A percentile compares a stretch with the other conserved stretches of the same genome.
Conservation (phyloP, 2,888 invertebrate genomes). For the Mactromeris polynyma region DNA sequence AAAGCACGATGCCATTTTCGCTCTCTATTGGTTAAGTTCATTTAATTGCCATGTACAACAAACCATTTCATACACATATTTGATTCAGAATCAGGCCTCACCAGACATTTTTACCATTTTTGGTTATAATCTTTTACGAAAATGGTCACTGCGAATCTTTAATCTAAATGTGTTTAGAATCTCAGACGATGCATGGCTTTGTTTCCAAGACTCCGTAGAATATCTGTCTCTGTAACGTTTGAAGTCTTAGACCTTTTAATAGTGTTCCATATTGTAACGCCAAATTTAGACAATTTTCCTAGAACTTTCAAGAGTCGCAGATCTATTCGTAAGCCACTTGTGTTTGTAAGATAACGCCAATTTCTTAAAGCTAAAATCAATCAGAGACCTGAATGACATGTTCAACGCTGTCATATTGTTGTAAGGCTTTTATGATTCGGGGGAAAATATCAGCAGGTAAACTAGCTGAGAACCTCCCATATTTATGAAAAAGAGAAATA, state of each 20-base stretch:
- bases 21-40: too few species aligned
- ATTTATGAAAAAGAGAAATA: slow-evolving; percentile 51
- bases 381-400: slow-evolving; percentile 11
- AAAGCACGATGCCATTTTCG: too few species aligned
- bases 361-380: slow-evolving; percentile 49
- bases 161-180: too few species aligned
- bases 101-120: too few species aligned
- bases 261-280: neutral
- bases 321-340: slow-evolving; percentile 26
- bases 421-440: slow-evolving; percentile 40
- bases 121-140: too few species aligned
- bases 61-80: too few species aligned
- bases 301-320: slow-evolving; percentile 14
- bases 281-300: slow-evolving; percentile 32
- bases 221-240: neutral
- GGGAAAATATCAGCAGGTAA: slow-evolving; percentile 53
- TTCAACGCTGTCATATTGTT: slow-evolving; percentile 25
- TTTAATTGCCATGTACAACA: too few species aligned
- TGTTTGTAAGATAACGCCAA: slow-evolving; percentile 32
- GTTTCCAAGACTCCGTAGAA: too few species aligned
- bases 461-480: slow-evolving; percentile 37
- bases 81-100: too few species aligned
- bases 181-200: too few species aligned
- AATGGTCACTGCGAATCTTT: too few species aligned
- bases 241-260: neutral